phyloP scores from a whole-genome alignment of 2,888 invertebrate species.

The Homarus gammarus region DNA sequence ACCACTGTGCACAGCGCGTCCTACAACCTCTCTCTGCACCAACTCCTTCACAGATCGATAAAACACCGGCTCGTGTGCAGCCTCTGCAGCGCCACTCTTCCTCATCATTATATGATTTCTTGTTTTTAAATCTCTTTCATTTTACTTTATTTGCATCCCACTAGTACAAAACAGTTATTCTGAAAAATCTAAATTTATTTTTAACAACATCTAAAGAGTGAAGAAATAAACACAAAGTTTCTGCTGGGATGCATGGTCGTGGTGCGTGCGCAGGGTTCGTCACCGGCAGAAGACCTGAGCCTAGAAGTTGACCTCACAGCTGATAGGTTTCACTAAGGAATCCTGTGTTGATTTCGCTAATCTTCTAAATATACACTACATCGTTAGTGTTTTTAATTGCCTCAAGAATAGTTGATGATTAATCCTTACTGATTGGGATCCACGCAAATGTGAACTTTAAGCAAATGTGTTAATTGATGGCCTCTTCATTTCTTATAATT shows the following conservation, averaged over 20 bases:
- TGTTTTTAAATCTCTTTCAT: background rate
- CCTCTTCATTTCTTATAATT: too few species aligned
- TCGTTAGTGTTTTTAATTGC: too few species aligned
- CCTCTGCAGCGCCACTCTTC: background rate
- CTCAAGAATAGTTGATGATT: too few species aligned
- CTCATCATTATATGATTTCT: background rate
- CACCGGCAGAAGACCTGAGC: background rate
- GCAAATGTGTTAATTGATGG: too few species aligned
- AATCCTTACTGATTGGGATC: too few species aligned
- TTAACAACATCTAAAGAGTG: background rate
- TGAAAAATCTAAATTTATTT: background rate
- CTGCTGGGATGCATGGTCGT: background rate
- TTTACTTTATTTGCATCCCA: background rate
- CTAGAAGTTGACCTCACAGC: conserved; percentile 18
- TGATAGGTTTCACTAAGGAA: background rate
- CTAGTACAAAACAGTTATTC: background rate
- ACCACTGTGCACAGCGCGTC: conserved; percentile 26
- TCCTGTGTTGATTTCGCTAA: background rate
- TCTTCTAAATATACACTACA: too few species aligned
- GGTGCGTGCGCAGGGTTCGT: conserved; percentile 3
- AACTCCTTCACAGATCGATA: conserved; percentile 40
- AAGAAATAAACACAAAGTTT: background rate
- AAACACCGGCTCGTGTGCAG: conserved; percentile 37
- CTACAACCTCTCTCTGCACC: conserved; percentile 34
- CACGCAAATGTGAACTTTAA: too few species aligned